Evolutionary conservation across 2,113 vertebrate genomes (phyloP).

Genomic region (Egretta garzetta): DNA sequence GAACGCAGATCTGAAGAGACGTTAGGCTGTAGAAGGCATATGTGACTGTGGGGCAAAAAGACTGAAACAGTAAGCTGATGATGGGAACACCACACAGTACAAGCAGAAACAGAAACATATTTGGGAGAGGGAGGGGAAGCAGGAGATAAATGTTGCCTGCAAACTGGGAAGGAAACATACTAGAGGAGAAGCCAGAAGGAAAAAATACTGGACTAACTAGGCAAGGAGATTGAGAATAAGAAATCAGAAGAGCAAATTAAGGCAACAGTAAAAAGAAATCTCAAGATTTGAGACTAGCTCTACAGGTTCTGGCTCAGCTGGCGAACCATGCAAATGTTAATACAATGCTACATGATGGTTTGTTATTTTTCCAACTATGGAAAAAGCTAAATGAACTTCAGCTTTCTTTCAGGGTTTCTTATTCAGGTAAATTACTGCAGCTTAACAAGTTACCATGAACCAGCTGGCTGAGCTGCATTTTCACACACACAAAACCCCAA

Average conservation of each 20-base stretch:
- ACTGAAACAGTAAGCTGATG: background rate
- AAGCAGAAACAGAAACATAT: conserved; percentile 30
- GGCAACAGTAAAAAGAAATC: conserved; percentile 1
- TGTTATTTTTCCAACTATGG: background rate
- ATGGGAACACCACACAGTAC: conserved; percentile 35
- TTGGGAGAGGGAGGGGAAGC: background rate
- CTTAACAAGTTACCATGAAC: conserved; percentile 14
- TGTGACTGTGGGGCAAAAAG: background rate
- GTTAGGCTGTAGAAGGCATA: background rate
- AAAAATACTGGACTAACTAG: conserved; percentile 11
- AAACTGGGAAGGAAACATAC: conserved; percentile 21
- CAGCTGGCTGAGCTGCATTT: background rate
- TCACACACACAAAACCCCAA: background rate
- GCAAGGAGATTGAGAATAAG: conserved; percentile 12
- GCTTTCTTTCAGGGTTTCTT: background rate
- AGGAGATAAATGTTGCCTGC: background rate
- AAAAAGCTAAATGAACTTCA: background rate
- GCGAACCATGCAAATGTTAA: background rate
- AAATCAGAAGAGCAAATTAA: conserved; percentile 20
- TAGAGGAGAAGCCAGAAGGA: conserved; percentile 30
- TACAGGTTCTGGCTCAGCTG: background rate
- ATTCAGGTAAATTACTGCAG: conserved; percentile 46
- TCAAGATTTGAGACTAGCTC: background rate
- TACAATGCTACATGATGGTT: background rate
- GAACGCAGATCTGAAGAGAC: conserved; percentile 13